These are phyloP conservation scores for Passerina amoena DNA, from an alignment of 2,113 vertebrate species.

Conservation along the genomic window DNA sequence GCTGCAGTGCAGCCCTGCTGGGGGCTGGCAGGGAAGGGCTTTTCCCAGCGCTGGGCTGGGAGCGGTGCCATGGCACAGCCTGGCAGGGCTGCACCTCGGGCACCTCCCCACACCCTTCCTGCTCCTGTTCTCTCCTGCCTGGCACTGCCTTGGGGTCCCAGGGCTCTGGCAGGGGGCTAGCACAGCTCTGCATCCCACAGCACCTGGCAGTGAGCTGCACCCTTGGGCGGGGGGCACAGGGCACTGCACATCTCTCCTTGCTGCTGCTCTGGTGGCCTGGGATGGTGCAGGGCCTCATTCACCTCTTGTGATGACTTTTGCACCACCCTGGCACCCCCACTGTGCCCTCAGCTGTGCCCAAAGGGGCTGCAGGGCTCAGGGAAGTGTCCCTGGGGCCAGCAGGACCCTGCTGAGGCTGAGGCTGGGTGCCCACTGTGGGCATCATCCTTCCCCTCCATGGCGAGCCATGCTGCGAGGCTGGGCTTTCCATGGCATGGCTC, in stretches of 20 bases:
- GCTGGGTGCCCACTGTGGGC: neutral
- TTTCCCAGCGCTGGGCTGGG: neutral
- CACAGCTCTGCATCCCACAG: neutral
- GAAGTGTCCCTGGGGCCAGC: fast-evolving
- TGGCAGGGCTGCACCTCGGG: neutral
- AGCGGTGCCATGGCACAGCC: neutral
- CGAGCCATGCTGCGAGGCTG: fast-evolving
- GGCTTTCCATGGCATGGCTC: neutral
- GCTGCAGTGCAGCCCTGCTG: neutral
- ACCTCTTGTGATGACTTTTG: neutral
- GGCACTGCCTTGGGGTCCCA: neutral
- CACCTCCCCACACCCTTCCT: conserved; percentile 3
- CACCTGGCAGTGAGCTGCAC: fast-evolving
- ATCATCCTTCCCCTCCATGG: neutral
- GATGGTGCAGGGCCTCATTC: fast-evolving
- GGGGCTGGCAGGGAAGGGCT: neutral
- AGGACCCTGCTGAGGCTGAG: neutral
- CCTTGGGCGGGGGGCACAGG: neutral
- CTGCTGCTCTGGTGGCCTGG: neutral
- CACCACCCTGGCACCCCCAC: neutral
- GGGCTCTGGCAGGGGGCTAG: neutral
- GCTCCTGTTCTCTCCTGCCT: neutral
- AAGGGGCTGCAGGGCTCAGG: neutral
- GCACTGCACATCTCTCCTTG: neutral
- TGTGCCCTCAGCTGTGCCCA: neutral